A percentile compares a stretch with the other conserved stretches of the same genome.
phyloP scores from a whole-genome alignment of 2,888 invertebrate species.

The Heteropelma amictum region DNA sequence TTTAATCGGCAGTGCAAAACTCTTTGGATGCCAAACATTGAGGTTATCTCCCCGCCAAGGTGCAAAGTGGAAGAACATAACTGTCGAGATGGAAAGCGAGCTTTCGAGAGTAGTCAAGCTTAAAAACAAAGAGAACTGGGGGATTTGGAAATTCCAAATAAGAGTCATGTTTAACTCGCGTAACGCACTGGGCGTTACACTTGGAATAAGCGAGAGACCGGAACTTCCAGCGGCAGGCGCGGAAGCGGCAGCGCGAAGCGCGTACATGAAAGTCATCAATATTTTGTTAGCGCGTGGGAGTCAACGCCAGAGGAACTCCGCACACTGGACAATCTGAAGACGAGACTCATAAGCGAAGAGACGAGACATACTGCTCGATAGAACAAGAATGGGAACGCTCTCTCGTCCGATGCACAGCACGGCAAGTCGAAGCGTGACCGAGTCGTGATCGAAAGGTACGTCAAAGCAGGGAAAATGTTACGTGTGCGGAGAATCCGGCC shows the following conservation, averaged over 20 bases:
- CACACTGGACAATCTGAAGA: conserved; percentile 48
- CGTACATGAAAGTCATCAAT: conserved; percentile 22
- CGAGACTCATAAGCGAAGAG: conserved; percentile 32
- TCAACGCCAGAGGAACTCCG: conserved; percentile 26
- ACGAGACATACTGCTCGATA: background rate
- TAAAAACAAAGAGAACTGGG: conserved; percentile 36
- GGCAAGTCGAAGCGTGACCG: conserved; percentile 2
- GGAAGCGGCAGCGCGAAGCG: background rate
- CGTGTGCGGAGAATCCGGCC: conserved; percentile 10
- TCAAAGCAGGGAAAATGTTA: conserved; percentile 45
- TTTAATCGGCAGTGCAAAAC: too few species aligned
- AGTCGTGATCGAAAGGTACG: background rate
- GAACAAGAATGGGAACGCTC: conserved; percentile 18
- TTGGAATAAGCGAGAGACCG: background rate
- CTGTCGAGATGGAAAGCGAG: conserved; percentile 31
- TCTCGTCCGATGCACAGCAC: background rate
- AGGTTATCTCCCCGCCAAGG: conserved; percentile 33
- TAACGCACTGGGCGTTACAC: background rate
- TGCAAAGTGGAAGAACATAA: conserved; percentile 39
- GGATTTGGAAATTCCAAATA: conserved; percentile 25
- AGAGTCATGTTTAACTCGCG: conserved; percentile 9
- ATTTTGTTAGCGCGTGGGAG: conserved; percentile 61
- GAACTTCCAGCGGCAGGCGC: background rate
- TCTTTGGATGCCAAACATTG: too few species aligned
- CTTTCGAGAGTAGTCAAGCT: conserved; percentile 36